A percentile compares a stretch with the other conserved stretches of the same genome.
phyloP scores from a whole-genome alignment of 1,140 invertebrate species.

The Agrypnia vestita region DNA sequence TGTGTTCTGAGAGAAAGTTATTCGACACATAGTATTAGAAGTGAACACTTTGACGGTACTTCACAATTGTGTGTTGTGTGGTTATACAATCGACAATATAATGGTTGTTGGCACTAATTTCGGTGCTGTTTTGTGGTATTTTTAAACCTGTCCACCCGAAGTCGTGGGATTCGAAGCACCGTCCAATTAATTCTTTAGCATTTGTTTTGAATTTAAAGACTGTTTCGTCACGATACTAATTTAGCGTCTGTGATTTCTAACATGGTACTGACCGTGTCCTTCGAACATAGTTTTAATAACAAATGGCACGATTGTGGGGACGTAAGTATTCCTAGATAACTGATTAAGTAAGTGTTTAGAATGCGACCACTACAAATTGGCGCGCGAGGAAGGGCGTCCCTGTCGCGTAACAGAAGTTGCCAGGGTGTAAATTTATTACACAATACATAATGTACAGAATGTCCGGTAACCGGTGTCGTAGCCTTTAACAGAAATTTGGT shows the following conservation, averaged over 20 bases:
- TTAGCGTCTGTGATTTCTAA: neutral
- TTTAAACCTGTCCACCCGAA: slow-evolving; percentile 18
- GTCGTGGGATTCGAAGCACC: slow-evolving; percentile 11
- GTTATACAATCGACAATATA: neutral
- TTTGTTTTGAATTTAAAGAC: neutral
- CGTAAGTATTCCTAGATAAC: slow-evolving; percentile 29
- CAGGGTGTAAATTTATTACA: no score
- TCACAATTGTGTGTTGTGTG: no score
- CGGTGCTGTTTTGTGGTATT: slow-evolving; percentile 30
- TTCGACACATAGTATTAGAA: neutral
- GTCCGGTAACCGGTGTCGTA: no score
- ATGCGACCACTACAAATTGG: no score
- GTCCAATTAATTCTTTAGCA: neutral
- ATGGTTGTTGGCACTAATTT: slow-evolving; percentile 23
- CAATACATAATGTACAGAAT: no score
- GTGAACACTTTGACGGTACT: neutral
- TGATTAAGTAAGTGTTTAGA: no score
- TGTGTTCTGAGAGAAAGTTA: neutral
- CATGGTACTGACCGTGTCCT: slow-evolving; percentile 39
- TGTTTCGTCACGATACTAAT: neutral
- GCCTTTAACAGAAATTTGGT: no score
- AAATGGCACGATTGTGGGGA: slow-evolving; percentile 22
- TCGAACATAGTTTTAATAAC: slow-evolving; percentile 24
- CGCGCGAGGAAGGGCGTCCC: no score
- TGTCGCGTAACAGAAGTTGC: no score